Evolutionary conservation across 2,888 invertebrate genomes (phyloP).

Genomic region (Temnothorax unifasciatus): DNA sequence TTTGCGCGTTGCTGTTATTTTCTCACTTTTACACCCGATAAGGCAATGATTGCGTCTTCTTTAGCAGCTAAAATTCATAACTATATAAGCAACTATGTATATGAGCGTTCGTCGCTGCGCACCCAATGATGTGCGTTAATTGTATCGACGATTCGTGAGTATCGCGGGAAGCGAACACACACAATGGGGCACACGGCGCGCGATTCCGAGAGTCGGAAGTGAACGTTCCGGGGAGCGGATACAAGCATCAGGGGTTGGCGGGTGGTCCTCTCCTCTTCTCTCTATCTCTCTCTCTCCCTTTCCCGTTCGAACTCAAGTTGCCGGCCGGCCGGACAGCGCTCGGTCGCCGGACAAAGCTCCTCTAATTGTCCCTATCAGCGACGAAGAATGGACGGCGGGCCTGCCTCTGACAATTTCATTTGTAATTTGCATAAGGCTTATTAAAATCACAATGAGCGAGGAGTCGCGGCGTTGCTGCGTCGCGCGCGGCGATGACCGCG

Average conservation of each 20-base stretch:
- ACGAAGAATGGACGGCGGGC: conserved; percentile 79
- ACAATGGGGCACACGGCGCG: conserved; percentile 49
- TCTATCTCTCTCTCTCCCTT: conserved; percentile 10
- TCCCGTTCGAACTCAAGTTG: conserved; percentile 79
- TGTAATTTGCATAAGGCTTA: conserved; percentile 83
- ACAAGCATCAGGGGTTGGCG: conserved; percentile 83
- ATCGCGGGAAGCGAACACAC: conserved; percentile 55
- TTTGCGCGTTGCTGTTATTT: not conserved
- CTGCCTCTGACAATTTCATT: conserved; percentile 83
- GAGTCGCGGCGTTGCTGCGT: conserved; percentile 44
- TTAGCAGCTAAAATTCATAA: not conserved
- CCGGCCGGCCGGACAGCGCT: conserved; percentile 80
- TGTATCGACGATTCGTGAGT: conserved; percentile 60
- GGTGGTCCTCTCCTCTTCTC: conserved; percentile 77
- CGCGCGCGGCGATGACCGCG: conserved; percentile 17
- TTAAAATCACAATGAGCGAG: conserved; percentile 80
- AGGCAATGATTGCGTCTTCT: not conserved
- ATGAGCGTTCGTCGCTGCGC: not conserved
- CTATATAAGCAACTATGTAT: too few species aligned
- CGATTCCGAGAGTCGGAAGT: conserved; percentile 73
- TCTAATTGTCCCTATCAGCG: conserved; percentile 84
- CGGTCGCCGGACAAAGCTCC: conserved; percentile 82
- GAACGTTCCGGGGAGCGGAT: conserved; percentile 81
- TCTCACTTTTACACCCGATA: not conserved
- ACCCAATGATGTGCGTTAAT: conserved; percentile 5